Base-by-base conservation (phyloP, 2,888 invertebrate species). In the Melinaea menophilus region DNA sequence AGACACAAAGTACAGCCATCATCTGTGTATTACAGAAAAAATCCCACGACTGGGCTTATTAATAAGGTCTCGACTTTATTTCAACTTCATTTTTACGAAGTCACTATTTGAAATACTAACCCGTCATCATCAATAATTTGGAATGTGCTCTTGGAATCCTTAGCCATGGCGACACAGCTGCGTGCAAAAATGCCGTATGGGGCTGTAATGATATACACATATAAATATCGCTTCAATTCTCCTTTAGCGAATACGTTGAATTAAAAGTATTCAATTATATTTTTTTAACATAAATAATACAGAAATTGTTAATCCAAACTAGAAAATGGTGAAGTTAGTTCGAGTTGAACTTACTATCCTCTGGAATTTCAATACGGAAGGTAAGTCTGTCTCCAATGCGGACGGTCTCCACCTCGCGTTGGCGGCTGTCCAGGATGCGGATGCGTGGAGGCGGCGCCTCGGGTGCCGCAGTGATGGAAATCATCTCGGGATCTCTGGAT, bases 151-250 rank as follows among this genome's bases (percentile, higher is more conserved):
- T 97, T 96, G 4, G 97, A 97, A 85, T 98, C 98, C 88, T 98
- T 98, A 63, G 98, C 98, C 98, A 98, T 98, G 66, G 98, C 98
- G 64, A 98, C 97, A 88, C 98, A 98, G 81, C 97, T 98, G 81
- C 98, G 94, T 55, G 98, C 98, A 82, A 98, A 98, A 78, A 98
- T 98, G 75, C 98, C 98, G 79, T 98, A 98, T 4, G 98, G 98
- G 86, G 98, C 98, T 98, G 88, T 83, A 87, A 75, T 78, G 77
- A 66, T 72, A 69, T 35, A 65, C n/a, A 41, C 13, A 51, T 58
- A 64, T 47, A 58, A 58, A 51, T n/a, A 48, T 31, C 51, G 31
- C 9, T 51, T 31, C 9, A 51, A 51, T 11, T 5, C 31, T 31
- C n/a, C 22, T 7, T 31, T 33, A n/a, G 48, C 56, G 64, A 37